These are phyloP conservation scores for Sceloporus tristichus DNA, from an alignment of 2,113 vertebrate genomes.

Conservation along the genomic window DNA sequence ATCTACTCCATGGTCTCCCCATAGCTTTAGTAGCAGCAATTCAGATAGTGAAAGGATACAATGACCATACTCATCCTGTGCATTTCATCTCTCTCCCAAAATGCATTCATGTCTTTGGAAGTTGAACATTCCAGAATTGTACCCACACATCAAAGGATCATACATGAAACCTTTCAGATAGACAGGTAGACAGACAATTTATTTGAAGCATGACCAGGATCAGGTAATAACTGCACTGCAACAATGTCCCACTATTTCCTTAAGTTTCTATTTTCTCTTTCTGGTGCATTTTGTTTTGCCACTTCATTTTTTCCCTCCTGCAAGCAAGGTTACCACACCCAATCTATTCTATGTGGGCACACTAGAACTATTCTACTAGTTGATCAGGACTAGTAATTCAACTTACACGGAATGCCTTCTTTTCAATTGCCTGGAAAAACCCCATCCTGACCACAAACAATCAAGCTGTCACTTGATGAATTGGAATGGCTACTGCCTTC, in stretches of 20 bases:
- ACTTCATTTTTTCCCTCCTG: not conserved
- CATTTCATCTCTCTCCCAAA: not conserved
- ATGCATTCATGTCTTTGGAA: not conserved
- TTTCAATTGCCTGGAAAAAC: not conserved
- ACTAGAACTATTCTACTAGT: not conserved
- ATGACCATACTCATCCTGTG: not conserved
- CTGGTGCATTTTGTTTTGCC: not conserved
- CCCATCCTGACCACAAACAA: constrained; percentile 14
- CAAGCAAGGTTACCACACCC: not conserved
- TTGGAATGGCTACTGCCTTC: not conserved
- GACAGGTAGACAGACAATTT: too few species aligned
- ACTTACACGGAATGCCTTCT: not conserved
- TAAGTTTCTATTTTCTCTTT: not conserved
- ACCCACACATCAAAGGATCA: too few species aligned
- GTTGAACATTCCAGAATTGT: too few species aligned
- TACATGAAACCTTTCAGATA: too few species aligned
- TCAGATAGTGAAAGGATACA: not conserved
- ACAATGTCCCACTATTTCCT: not conserved
- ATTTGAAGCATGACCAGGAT: too few species aligned
- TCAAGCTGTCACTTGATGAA: not conserved
- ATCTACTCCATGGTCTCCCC: too few species aligned
- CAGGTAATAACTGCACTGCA: not conserved
- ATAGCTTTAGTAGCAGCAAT: not conserved
- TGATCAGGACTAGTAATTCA: not conserved
- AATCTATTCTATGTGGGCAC: not conserved